Evolutionary conservation across 2,113 vertebrate species (phyloP), one percentile per base, ranked within the genome.

Genomic region (Gasterosteus aculeatus): DNA sequence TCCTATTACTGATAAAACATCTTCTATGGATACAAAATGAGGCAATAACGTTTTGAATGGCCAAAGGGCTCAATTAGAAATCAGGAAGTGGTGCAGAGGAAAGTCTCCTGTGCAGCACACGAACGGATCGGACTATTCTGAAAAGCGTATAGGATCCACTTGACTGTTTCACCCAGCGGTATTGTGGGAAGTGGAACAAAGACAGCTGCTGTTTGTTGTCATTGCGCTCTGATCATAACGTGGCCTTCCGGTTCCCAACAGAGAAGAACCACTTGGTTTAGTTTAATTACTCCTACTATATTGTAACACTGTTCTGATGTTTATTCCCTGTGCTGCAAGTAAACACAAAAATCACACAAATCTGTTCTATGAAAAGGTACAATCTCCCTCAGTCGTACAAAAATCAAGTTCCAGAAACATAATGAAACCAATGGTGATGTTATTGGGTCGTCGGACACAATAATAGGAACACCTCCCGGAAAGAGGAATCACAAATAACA

Each of bases 161-260:
- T 72, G 22, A 47, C 15, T 4, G 26, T 49, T 71, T 54, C 5
- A 26, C 16, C 53, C 35, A 15, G 41, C 38, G 29, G n/a, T 11
- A 0, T 78, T 65, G 1, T 22, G 33, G 67, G 49, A 63, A 75
- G 22, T 29, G 76, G 19, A 69, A 60, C 44, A 64, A 35, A 69
- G 7, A 44, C 1, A 19, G n/a, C 11, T 46, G 51, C 59, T 22
- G 8, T 26, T 44, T 64, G 56, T 29, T 53, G 47, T 65, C 44
- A 18, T 31, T 7, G 61, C 2, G 19, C 47, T 61, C 58, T 60
- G 4, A 51, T 18, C 16, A 39, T 14, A 60, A 56, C 26, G 46
- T 18, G 33, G 22, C 46, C 31, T n/a, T 62, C 14, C 38, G 31
- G 35, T 7, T 64, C 26, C 19, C 39, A 46, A 15, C 53, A 26